Evolutionary conservation across 2,888 invertebrate species (phyloP), one percentile per base, ranked within the genome.

Genomic region (Cheilosia vernalis): DNA sequence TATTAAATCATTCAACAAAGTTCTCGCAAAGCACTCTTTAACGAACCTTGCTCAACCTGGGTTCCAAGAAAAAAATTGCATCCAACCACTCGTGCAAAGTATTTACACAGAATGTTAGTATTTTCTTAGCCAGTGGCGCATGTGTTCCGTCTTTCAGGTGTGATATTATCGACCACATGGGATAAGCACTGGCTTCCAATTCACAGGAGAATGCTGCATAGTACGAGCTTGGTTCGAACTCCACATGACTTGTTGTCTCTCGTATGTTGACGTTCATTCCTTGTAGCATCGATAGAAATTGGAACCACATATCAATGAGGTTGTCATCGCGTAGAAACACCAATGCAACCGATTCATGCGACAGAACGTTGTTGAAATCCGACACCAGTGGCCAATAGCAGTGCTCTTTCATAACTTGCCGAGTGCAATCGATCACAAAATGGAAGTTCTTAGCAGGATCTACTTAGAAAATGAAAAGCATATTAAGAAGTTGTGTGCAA

Each of bases 351-450:
- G 97, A 96, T 89, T 95, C 95, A 90, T 99, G 99, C 0, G 98
- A 97, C 17, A 99, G 93, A 66, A 99, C 97, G 92, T 99, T 99
- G 90, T 98, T 98, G 88, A 99, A 95, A 93, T 99, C 99, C 0
- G 98, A 98, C 42, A 99, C 98, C 7, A 99, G 93, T 0, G 99
- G 98, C 99, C 99, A 99, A 92, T 98, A 99, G 92, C 98, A 98
- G 91, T 99, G 99, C 90, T 98, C 97, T 93, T 98, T 98, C 98
- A 99, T 98, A 24, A 98, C 97, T 80, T 96, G 94, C 87, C 96
- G 94, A 15, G 96, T 96, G 91, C 99, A 99, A 91, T 98, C 98
- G 61, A 99, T 98, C 24, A 98, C 98, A 89, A 95, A 95, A 92
- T 98, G 98, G 89, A 95, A 95, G 91, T 97, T 98, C 89, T 95